These are phyloP conservation scores for Macropis europaea DNA, from an alignment of 2,888 invertebrate genomes.

Conservation along the genomic window DNA sequence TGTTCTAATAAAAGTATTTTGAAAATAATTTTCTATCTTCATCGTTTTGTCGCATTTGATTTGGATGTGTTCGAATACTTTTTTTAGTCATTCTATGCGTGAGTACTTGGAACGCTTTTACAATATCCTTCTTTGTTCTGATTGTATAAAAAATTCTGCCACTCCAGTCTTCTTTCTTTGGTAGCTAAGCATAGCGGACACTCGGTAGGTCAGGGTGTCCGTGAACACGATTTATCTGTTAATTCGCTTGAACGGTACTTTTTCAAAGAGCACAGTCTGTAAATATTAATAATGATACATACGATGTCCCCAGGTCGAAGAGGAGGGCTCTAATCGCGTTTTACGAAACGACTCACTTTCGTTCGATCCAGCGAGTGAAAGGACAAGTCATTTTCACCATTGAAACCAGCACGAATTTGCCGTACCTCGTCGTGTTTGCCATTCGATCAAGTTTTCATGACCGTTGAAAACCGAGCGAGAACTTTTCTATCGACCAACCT, in stretches of 20 bases:
- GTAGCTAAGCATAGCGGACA: slow-evolving; percentile 13
- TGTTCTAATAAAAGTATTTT: too few relatives aligned
- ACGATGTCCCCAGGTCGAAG: slow-evolving; percentile 49
- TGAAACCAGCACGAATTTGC: too few relatives aligned
- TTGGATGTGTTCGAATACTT: too few relatives aligned
- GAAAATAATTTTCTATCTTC: too few relatives aligned
- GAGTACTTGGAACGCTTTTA: too few relatives aligned
- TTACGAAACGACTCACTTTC: slow-evolving; percentile 31
- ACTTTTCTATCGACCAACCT: slow-evolving; percentile 22
- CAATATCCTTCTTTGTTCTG: not conserved
- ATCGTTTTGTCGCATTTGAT: too few relatives aligned
- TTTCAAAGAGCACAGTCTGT: slow-evolving; percentile 47
- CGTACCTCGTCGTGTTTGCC: not conserved
- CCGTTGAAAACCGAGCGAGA: not conserved
- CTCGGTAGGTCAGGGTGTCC: slow-evolving; percentile 37
- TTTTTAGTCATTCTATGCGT: not conserved
- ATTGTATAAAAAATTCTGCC: slow-evolving; percentile 4
- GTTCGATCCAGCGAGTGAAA: slow-evolving; percentile 19
- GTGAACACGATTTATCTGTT: slow-evolving; percentile 28
- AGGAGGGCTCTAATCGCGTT: slow-evolving; percentile 51
- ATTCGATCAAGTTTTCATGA: slow-evolving; percentile 7
- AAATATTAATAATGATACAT: slow-evolving; percentile 41
- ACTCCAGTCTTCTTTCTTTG: slow-evolving; percentile 15
- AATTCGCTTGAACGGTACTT: slow-evolving; percentile 41
- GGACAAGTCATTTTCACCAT: not conserved